A percentile compares a stretch with the other conserved stretches of the same genome.
Conservation (phyloP, 2,797 vertebrate genomes). For the Phylloscopus collybita region DNA sequence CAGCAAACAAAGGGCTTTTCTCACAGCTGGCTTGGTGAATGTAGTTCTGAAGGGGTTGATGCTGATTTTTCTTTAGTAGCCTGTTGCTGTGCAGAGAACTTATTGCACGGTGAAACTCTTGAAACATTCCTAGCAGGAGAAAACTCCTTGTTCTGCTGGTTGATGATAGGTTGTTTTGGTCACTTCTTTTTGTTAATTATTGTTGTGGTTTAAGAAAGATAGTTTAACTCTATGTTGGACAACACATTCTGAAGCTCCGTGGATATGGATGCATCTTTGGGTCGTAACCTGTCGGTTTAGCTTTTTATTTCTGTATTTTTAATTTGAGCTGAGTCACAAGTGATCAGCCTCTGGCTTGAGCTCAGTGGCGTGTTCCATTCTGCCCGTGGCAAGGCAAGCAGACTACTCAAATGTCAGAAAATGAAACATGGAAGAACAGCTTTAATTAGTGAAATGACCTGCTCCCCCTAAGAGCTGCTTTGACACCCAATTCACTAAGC, state of each 20-base stretch:
- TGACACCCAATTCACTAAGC: not conserved
- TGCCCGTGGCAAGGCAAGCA: fast-evolving
- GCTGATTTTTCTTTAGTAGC: not conserved
- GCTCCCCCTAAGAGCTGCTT: not conserved
- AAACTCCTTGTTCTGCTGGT: not conserved
- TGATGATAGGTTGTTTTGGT: not conserved
- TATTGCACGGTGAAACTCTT: not conserved
- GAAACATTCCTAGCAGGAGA: not conserved
- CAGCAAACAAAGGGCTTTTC: fast-evolving
- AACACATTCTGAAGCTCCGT: not conserved
- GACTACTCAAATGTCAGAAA: not conserved
- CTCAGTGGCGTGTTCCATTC: fast-evolving
- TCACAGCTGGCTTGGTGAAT: not conserved
- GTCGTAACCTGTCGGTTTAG: not conserved
- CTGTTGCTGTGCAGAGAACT: not conserved
- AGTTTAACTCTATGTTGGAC: not conserved
- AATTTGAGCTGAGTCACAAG: not conserved
- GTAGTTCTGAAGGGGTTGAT: not conserved
- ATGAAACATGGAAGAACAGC: not conserved
- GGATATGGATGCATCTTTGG: not conserved
- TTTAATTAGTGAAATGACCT: not conserved
- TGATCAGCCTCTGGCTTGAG: not conserved
- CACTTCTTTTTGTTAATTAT: not conserved
- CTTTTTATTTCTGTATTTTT: not conserved
- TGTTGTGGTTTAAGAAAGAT: not conserved